Base-by-base conservation (phyloP, 2,888 invertebrate species). In the Mimumesa dahlbomi region DNA sequence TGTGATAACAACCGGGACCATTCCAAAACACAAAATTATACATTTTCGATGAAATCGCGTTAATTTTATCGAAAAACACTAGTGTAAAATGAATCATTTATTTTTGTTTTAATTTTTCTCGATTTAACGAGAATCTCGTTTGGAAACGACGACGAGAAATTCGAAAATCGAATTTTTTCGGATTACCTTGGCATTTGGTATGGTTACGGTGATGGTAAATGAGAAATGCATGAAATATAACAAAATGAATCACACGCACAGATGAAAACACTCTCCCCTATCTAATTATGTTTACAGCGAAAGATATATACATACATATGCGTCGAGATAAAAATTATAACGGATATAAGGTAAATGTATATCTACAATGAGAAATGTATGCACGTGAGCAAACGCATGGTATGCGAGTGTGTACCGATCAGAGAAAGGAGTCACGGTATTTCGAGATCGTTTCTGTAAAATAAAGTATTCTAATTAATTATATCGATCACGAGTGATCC, bases 251-350 rank as follows among this genome's bases (percentile, higher is more conserved):
- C 14, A 34, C 19, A 56, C 73, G 67, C 63, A 73, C 42, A 21
- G 36, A 50, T 21, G 48, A 38, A 21, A 52, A 56, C 49, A 56
- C 43, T 65, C 45, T 31, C 62, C 42, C 61, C 50, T 49, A 42
- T 74, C 75, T 75, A 75, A 50, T 45, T 36, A 50, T 46, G 38
- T 45, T 59, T 56, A 74, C 61, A 66, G 56, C 46, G 45, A 68
- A 52, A 38, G 70, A 38, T 75, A 57, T 40, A 45, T 61, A 62
- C 45, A 54, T 36, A 22, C 13, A 29, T 21, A 59, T 63, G 48
- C 64, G 52, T 68, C 58, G 43, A 59, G 50, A 75, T 58, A 64
- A 72, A 74, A 66, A 67, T 67, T 61, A 52, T 70, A 34, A 42
- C 29, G 29, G 58, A 49, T 48, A 62, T 43, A 66, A 54, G 34